Evolutionary conservation across 1,140 invertebrate genomes (phyloP), one percentile per base, ranked within the genome.

Genomic region (Homalodisca vitripennis): DNA sequence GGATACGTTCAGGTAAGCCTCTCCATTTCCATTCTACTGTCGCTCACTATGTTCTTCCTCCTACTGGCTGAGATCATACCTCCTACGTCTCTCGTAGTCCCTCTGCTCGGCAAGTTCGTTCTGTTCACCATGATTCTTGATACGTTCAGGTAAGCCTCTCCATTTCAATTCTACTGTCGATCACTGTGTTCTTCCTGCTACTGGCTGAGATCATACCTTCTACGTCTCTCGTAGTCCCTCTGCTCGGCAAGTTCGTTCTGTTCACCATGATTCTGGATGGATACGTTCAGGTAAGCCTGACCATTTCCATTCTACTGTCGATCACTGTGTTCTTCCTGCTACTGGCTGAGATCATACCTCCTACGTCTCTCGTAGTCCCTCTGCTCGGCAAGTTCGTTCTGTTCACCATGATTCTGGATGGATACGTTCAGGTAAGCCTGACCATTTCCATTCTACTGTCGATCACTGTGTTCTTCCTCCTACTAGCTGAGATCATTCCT

Each of bases 51-150:
- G 86, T 99, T 99, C 89, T 99, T 99, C 88, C 87, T 99, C 76
- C 88, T 99, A 79, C 84, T 99, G 77, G 95, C 96, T 70, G 95
- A 98, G 84, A 97, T 99, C 78, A 98, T 99, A 81, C 98, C 98
- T 69, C 97, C 98, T 31, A 99, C 98, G 30, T 98, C 95, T 64
- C 88, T 99, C 69, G 97, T 98, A 57, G 96, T 99, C 74, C 97
- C 98, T 68, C 86, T 99, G 71, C 89, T 99, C 70, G 97, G 98
- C 73, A 99, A 99, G 85, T 99, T 99, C 82, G 92, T 99, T 74
- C 88, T 99, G 67, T 99, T 99, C 86, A 99, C 98, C 62, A 98
- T 99, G 96, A 98, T 99, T 77, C 87, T 99, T 73, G 97, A 99
- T 79, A 95, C 93, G 51, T 92, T 95, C 81, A 99, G 97, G 88